A percentile compares a stretch with the other conserved stretches of the same genome.
phyloP scores from a whole-genome alignment of 2,797 vertebrate species.

The Echiichthys vipera region DNA sequence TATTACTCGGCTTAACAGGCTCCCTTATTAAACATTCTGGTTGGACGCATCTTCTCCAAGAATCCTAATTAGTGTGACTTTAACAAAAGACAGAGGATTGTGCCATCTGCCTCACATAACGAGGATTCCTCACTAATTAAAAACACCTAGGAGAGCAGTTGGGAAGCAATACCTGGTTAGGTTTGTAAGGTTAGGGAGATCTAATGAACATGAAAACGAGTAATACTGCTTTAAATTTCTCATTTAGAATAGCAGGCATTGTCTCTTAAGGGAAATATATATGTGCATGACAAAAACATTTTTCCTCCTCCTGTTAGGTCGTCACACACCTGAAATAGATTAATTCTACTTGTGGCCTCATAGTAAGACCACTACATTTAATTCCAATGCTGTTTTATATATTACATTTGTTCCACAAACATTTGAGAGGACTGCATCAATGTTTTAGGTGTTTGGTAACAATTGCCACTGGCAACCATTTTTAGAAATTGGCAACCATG shows the following conservation, averaged over 20 bases:
- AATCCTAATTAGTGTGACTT: slow-evolving; percentile 97
- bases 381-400: not conserved
- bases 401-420: not conserved
- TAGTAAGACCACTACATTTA: not conserved
- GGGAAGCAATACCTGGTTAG: slow-evolving; percentile 84
- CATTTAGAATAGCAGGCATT: slow-evolving; percentile 32
- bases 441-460: not conserved
- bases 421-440: not conserved
- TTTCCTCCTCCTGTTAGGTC: slow-evolving; percentile 16
- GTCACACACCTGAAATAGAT: slow-evolving; percentile 9
- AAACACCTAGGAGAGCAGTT: slow-evolving; percentile 89
- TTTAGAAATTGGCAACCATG: too few species aligned
- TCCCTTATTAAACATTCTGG: slow-evolving; percentile 89
- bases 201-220: slow-evolving; percentile 76
- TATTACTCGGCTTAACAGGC: slow-evolving; percentile 86
- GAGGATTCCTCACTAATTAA: slow-evolving; percentile 92
- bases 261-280: slow-evolving; percentile 39
- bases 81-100: slow-evolving; percentile 89
- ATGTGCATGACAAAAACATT: slow-evolving; percentile 22
- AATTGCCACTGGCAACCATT: too few species aligned
- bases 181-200: slow-evolving; percentile 76
- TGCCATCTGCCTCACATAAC: slow-evolving; percentile 91
- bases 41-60: slow-evolving; percentile 86
- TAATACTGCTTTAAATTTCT: slow-evolving; percentile 49
- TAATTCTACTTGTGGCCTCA: not conserved